These are phyloP conservation scores for Potamilus streckersoni DNA, from an alignment of 1,140 invertebrate genomes.

Conservation along the genomic window DNA sequence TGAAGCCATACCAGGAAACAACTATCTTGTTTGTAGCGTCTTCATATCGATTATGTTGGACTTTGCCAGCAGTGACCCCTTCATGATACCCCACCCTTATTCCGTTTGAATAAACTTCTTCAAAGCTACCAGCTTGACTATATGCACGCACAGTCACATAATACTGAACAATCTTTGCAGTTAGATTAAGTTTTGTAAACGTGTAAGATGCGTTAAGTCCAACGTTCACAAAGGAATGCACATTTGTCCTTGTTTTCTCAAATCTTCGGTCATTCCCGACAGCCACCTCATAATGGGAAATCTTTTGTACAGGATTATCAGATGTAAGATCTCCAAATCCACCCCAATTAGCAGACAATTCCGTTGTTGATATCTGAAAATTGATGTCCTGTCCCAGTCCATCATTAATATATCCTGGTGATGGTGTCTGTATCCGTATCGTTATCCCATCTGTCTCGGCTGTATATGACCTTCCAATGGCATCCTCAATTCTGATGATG, in stretches of 20 bases:
- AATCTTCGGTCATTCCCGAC: conserved; percentile 21
- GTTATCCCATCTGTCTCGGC: conserved; percentile 11
- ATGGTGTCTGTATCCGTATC: conserved; percentile 12
- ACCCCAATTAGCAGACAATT: conserved; percentile 17
- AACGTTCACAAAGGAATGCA: conserved; percentile 26
- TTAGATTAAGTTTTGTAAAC: conserved; percentile 17
- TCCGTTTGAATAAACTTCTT: conserved; percentile 19
- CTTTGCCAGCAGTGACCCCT: conserved; percentile 10
- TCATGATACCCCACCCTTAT: conserved; percentile 19
- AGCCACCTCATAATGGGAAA: conserved; percentile 16
- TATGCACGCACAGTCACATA: conserved; percentile 17
- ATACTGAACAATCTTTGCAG: conserved; percentile 14
- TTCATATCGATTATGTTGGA: conserved; percentile 15
- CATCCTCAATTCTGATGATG: neutral
- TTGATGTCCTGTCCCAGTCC: conserved; percentile 4
- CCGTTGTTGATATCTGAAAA: conserved; percentile 4
- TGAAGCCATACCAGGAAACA: conserved; percentile 16
- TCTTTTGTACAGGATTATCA: conserved; percentile 12
- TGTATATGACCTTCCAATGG: neutral
- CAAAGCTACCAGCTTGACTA: conserved; percentile 16
- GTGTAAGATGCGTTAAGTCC: conserved; percentile 21
- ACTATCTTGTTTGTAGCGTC: neutral
- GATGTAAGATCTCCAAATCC: conserved; percentile 15
- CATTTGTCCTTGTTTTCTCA: conserved; percentile 14
- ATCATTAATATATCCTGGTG: neutral